Base-by-base conservation (phyloP, 2,113 vertebrate genomes). In the Nothobranchius kuhntae region DNA sequence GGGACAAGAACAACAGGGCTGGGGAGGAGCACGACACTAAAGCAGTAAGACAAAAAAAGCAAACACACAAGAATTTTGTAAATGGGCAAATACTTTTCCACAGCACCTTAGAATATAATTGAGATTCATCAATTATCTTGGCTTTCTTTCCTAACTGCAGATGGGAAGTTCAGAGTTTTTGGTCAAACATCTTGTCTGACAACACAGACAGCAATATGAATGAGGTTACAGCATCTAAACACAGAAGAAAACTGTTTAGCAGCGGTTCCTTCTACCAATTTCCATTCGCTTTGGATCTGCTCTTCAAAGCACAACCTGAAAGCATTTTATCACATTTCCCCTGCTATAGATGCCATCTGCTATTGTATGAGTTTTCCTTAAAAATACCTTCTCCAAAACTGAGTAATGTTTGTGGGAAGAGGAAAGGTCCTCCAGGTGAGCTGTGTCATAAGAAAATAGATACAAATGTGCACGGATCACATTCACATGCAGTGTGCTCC, bases 391-490 rank as follows among this genome's bases (percentile, higher is more conserved):
- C 50, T 56, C 26, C 11, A 2, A 48, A 74, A 64, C 36, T 61
- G 46, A 71, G 61, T 55, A 58, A 17, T 65, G 65, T 67, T 13
- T 64, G 51, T 21, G 50, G 51, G 45, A 35, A 63, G 45, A 40
- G 13, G 17, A 26, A 40, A 13, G 35, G 46, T 62, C 50, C 75
- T 85, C 69, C 68, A 81, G 71, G 78, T 80, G 77, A 58, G 59
- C 40, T 46, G 53, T 65, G 76, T 81, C 71, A 81, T 83, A 74
- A 77, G 66, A 76, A 71, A 80, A 79, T 61, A 71, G 68, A 83
- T 82, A 69, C 74, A 80, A 85, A 87, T 80, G 65, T 77, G 69
- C 78, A 73, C 73, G 69, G 73, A 85, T 84, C 73, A 70, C 73
- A 85, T 85, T 74, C 76, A 57, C 71, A 47, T 59, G 50, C 68